These are phyloP conservation scores for Poeciliopsis paucimaculata DNA, from an alignment of 2,797 vertebrate species.

Conservation along the genomic window DNA sequence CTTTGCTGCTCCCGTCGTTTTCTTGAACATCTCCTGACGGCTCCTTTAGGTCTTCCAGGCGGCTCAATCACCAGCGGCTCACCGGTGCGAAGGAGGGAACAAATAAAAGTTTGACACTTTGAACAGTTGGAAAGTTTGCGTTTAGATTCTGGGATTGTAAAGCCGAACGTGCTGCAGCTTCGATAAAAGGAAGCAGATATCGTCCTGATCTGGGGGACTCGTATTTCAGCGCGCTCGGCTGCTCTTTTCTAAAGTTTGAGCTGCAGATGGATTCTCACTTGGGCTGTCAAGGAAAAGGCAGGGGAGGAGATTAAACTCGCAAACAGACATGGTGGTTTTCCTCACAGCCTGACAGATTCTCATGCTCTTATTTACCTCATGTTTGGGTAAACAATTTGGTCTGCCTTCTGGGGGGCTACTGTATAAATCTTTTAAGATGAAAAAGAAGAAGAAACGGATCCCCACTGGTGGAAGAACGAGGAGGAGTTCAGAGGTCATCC, in stretches of 20 bases:
- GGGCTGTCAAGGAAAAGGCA: slow-evolving; percentile 43
- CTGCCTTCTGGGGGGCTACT: slow-evolving; percentile 45
- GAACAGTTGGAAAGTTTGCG: slow-evolving; percentile 25
- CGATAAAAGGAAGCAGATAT: slow-evolving; percentile 52
- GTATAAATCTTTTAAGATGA: slow-evolving; percentile 35
- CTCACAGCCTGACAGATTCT: slow-evolving; percentile 41
- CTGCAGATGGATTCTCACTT: slow-evolving; percentile 37
- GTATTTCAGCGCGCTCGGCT: slow-evolving; percentile 25
- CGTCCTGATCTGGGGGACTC: slow-evolving; percentile 25
- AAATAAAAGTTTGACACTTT: slow-evolving; percentile 36
- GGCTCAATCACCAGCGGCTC: slow-evolving; percentile 42
- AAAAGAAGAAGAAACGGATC: slow-evolving; percentile 40
- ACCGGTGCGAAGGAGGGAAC: slow-evolving; percentile 10
- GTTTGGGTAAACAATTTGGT: slow-evolving; percentile 55
- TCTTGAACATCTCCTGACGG: slow-evolving; percentile 22
- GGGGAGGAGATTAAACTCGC: slow-evolving; percentile 45
- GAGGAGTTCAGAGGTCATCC: slow-evolving; percentile 30
- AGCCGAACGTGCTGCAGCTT: slow-evolving; percentile 34
- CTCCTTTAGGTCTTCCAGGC: neutral
- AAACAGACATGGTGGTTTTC: slow-evolving; percentile 29
- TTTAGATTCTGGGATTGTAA: slow-evolving; percentile 38
- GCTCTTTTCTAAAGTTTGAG: slow-evolving; percentile 53
- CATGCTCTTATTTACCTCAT: slow-evolving; percentile 50
- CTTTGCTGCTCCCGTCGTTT: slow-evolving; percentile 14
- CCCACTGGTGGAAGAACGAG: slow-evolving; percentile 6